Base-by-base conservation (phyloP, 2,888 invertebrate genomes). In the Venusia cambrica region DNA sequence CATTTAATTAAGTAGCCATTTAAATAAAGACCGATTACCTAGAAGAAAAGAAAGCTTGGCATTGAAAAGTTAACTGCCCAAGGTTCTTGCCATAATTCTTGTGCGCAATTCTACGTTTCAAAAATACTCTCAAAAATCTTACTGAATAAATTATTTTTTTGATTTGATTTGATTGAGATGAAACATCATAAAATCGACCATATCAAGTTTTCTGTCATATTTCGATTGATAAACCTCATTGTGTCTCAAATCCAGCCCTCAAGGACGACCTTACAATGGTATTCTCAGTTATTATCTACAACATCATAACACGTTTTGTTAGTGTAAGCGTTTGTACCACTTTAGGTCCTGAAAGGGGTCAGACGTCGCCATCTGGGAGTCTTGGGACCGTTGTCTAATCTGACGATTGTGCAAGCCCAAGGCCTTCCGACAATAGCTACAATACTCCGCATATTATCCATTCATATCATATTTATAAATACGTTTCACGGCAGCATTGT, bases 391-490 rank as follows among this genome's bases (percentile, higher is more conserved):
- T 32, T 64, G 59, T 60, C 77, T 78, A 79, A 78, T 71, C 71
- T 69, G 54, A 52, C 64, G 65, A 77, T 79, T 80, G 78, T 78
- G 63, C 73, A 78, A 77, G 53, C 63, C 65, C 77, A 75, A 75
- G 76, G 77, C 57, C 69, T 59, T 26, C 37, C 35, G 34, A 71
- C 69, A 74, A 74, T 66, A 55, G 51, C 45, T 49, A 73, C 70
- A 76, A 79, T 68, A 52, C 56, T 65, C 63, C 71, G 71, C 68
- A 72, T 73, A 84, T 80, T 81, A 84, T 76, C 79, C 81, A 80
- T 83, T 84, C 83, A 83, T 77, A 84, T 84, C 79, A 81, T 78
- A 81, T 77, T 79, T 83, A 83, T 81, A 77, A 81, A 83, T 79
- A 76, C 71, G 72, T 76, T 73, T 78, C 73, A 71, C 72, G 74